Conservation (phyloP, 2,797 vertebrate species). For the Gallinago stenura region DNA sequence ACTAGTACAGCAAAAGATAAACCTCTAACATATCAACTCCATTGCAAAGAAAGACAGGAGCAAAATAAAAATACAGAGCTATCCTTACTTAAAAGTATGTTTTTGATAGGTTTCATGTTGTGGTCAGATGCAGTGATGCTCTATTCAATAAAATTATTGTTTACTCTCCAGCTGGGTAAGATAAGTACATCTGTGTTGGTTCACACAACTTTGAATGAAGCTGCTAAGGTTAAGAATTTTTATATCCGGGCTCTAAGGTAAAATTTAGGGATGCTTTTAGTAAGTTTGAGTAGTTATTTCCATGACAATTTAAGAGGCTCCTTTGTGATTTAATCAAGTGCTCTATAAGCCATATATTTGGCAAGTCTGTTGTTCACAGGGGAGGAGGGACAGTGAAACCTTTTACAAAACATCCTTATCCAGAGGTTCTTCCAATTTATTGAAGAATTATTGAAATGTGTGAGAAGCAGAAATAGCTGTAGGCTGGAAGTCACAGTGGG, state of each 20-base stretch:
- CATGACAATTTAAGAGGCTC: not conserved
- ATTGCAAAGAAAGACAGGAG: not conserved
- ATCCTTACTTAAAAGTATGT: not conserved
- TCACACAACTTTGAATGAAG: not conserved
- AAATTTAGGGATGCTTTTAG: not conserved
- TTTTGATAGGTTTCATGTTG: not conserved
- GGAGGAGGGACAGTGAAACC: not conserved
- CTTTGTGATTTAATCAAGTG: not conserved
- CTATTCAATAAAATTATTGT: not conserved
- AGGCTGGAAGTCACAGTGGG: not conserved
- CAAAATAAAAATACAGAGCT: not conserved
- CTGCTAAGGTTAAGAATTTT: not conserved
- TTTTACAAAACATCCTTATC: not conserved
- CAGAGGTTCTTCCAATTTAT: not conserved
- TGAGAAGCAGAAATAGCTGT: not conserved
- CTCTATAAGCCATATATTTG: not conserved
- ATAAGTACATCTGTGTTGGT: not conserved
- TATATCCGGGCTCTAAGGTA: not conserved
- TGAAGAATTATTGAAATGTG: not conserved
- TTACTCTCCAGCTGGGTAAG: not conserved
- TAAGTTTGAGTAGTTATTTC: not conserved
- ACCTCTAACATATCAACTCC: not conserved
- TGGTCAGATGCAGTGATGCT: not conserved
- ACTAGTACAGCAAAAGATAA: not conserved
- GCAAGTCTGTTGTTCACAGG: not conserved